Evolutionary conservation across 2,888 invertebrate genomes (phyloP).

Genomic region (Folsomia candida): DNA sequence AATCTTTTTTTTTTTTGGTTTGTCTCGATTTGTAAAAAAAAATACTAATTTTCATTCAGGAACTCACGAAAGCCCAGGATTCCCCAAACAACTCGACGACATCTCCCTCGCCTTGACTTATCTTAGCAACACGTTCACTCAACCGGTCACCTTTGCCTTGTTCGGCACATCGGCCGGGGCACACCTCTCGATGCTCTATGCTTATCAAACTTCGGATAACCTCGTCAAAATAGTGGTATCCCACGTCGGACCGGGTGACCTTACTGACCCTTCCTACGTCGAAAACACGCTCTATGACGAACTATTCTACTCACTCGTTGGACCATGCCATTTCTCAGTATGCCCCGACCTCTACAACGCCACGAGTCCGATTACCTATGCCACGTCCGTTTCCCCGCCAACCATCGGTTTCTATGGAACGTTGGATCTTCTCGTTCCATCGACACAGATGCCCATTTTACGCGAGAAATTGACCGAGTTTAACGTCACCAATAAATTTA

Average conservation of each 20-base stretch:
- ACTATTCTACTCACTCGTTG: neutral
- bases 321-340: neutral
- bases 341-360: neutral
- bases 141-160: neutral
- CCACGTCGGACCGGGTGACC: neutral
- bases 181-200: neutral
- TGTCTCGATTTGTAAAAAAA: too few species aligned
- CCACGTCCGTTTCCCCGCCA: neutral
- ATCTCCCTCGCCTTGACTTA: too few species aligned
- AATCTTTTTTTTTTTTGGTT: too few species aligned
- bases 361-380: neutral
- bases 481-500: too few species aligned
- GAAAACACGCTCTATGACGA: neutral
- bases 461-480: slow-evolving; percentile 55
- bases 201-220: neutral
- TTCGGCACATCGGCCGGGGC: neutral
- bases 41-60: neutral
- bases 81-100: neutral
- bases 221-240: neutral
- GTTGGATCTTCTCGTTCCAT: neutral
- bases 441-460: neutral
- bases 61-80: neutral
- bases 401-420: neutral
- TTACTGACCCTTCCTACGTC: neutral
- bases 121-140: neutral